These are phyloP conservation scores for Thereuonema tuberculata DNA, from an alignment of 1,140 invertebrate species.

Conservation along the genomic window DNA sequence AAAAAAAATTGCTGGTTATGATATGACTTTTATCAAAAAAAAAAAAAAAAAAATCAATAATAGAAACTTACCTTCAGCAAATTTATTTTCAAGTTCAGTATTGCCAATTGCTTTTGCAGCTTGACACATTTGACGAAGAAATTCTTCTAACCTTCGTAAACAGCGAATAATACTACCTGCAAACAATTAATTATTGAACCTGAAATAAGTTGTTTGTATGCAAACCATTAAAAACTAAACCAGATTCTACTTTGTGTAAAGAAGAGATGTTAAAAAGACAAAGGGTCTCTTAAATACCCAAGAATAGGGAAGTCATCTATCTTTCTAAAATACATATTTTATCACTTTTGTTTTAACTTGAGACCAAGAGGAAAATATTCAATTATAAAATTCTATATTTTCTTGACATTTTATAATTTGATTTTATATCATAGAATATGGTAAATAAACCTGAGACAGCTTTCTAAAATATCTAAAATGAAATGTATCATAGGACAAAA, in stretches of 20 bases:
- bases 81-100: conserved; percentile 89
- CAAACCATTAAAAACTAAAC: background rate
- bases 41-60: background rate
- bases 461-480: no score
- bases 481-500: no score
- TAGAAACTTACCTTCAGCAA: conserved; percentile 53
- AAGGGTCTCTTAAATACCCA: background rate
- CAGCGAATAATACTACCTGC: conserved; percentile 93
- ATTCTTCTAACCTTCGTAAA: conserved; percentile 91
- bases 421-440: no score
- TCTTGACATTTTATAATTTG: no score
- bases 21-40: background rate
- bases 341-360: no score
- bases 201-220: no score
- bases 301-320: no score
- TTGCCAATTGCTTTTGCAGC: conserved; percentile 96
- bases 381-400: no score
- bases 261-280: no score
- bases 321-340: no score
- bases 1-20: background rate
- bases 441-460: no score
- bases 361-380: no score
- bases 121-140: conserved; percentile 85
- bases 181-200: conserved; percentile 19
- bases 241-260: background rate